Percentiles rank a stretch among this genome's conserved stretches.
phyloP scores from a whole-genome alignment of 2,888 invertebrate genomes.

The Ditula angustiorana region DNA sequence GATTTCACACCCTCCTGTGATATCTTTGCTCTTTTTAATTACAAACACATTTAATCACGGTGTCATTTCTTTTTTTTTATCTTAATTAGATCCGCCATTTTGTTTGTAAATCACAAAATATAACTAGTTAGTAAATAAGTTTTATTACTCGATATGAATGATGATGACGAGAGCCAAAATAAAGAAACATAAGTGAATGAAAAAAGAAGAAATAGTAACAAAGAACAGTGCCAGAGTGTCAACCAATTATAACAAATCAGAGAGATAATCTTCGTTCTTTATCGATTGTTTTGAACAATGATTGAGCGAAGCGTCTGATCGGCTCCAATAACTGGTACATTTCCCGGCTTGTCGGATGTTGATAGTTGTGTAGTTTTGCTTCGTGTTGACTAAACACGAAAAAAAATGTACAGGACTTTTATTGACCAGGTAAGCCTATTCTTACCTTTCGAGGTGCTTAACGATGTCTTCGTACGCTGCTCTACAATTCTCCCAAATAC shows the following conservation, averaged over 20 bases:
- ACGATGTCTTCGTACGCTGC: constrained; percentile 98
- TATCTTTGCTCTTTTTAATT: constrained; percentile 74
- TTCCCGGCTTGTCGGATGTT: constrained; percentile 29
- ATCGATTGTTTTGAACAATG: constrained; percentile 47
- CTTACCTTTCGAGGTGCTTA: constrained; percentile 97
- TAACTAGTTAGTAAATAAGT: constrained; percentile 14
- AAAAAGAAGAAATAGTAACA: constrained; percentile 41
- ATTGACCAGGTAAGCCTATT: constrained; percentile 49
- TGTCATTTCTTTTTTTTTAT: constrained; percentile 36
- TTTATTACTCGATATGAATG: constrained; percentile 25
- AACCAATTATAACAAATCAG: constrained; percentile 48
- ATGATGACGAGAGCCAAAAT: constrained; percentile 41
- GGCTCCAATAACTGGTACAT: constrained; percentile 18
- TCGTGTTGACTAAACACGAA: constrained; percentile 25
- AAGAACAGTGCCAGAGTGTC: constrained; percentile 48
- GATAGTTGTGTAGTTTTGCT: constrained; percentile 24
- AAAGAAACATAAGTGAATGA: constrained; percentile 39
- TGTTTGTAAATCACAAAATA: neutral
- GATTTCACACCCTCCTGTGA: constrained; percentile 82
- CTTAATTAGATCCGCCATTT: constrained; percentile 19
- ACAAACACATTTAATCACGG: constrained; percentile 62
- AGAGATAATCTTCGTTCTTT: constrained; percentile 38
- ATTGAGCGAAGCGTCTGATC: constrained; percentile 45
- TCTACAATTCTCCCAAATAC: constrained; percentile 97
- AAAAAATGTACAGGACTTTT: constrained; percentile 29